Evolutionary conservation across 92 coral and sea anemone species (phyloP), one percentile per base, ranked within the genome.

Genomic region (Metridium senile): DNA sequence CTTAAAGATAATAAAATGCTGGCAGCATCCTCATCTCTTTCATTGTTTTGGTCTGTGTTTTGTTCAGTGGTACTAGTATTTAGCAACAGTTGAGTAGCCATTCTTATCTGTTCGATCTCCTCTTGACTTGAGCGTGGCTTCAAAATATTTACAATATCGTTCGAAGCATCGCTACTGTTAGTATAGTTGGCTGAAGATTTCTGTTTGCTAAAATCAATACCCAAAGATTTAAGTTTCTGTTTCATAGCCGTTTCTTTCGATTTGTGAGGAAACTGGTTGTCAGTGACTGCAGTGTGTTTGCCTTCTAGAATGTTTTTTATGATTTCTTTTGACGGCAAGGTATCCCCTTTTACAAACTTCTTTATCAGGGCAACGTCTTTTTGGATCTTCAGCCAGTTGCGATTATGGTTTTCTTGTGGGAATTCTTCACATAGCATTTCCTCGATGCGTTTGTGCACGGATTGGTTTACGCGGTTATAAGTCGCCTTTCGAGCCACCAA

Each of bases 351-450:
- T 22, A 75, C 70, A 26, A 45, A 23, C 66, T 68, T 62, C 74
- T 76, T 75, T 39, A 82, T 65, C 34, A 39, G 26, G 35, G 87
- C 82, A 25, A 76, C 63, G 65, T 76, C 82, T 67, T 39, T 62
- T 52, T 82, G 87, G 33, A 82, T 58, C 67, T 82, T 75, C 30
- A 82, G 75, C 87, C 87, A 82, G 62, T 82, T 82, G 35, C 87
- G 19, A 51, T 46, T 32, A 1, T 78, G 66, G 45, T 82, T 68
- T 33, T 82, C 82, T 20, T 82, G 75, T 32, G 76, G 82, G 46
- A 26, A 66, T 63, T 75, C 87, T 45, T 82, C 54, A 47, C 76
- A 61, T 0, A 75, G 23, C 71, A 82, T 68, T 66, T 82, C 87
- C 59, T 82, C 87, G 21, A 82, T 35, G 34, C 70, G 30, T 59